phyloP scores from a whole-genome alignment of 2,888 invertebrate species.

The Ryuthela nishihirai region DNA sequence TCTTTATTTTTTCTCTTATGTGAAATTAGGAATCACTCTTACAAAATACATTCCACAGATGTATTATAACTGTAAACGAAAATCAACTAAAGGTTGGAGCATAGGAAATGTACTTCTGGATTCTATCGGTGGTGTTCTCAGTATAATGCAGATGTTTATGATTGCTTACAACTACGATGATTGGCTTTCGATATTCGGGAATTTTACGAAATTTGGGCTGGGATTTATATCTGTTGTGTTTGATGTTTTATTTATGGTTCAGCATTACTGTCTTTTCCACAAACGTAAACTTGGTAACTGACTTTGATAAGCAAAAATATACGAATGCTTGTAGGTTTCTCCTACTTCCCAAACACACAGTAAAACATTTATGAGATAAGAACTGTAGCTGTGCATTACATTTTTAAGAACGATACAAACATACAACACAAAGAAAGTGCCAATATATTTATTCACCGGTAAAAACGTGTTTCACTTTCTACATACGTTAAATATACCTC shows the following conservation, averaged over 20 bases:
- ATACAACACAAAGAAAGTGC: too few species aligned
- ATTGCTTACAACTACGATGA: slow-evolving; percentile 82
- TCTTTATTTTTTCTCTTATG: slow-evolving; percentile 90
- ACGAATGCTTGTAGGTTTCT: too few species aligned
- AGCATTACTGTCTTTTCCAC: slow-evolving; percentile 92
- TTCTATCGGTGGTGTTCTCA: slow-evolving; percentile 89
- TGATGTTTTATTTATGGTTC: slow-evolving; percentile 92
- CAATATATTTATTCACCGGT: too few species aligned
- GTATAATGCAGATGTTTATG: slow-evolving; percentile 93
- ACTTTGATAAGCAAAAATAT: too few species aligned
- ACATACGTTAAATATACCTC: too few species aligned
- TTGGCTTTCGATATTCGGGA: slow-evolving; percentile 93
- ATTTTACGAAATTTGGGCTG: slow-evolving; percentile 96
- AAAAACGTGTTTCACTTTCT: too few species aligned
- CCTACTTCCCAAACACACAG: too few species aligned
- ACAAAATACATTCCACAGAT: slow-evolving; percentile 99
- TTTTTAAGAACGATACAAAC: too few species aligned
- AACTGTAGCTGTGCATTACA: too few species aligned
- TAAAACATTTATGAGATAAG: too few species aligned
- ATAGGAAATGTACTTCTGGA: slow-evolving; percentile 97
- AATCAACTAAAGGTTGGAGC: slow-evolving; percentile 97
- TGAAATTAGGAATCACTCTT: slow-evolving; percentile 89
- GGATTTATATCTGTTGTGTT: slow-evolving; percentile 92
- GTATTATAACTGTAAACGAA: slow-evolving; percentile 89
- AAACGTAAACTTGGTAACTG: too few species aligned